These are phyloP conservation scores for Cynoglossus semilaevis DNA, from an alignment of 2,113 vertebrate genomes.

Conservation along the genomic window DNA sequence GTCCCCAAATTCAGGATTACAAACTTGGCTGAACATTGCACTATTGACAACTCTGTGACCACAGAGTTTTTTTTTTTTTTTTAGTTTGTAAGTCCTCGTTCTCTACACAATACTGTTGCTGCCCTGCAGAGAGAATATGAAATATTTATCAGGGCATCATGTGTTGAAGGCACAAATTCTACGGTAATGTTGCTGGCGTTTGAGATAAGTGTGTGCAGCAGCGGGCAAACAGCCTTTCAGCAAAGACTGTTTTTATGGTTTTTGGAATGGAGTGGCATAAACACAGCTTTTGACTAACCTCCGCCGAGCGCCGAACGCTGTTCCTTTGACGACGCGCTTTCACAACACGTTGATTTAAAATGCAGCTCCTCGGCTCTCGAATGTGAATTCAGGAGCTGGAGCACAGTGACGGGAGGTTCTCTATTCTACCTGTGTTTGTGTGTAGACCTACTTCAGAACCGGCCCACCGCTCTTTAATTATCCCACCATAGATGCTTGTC, in stretches of 20 bases:
- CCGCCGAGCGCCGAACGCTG: conserved; percentile 35
- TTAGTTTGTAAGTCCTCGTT: conserved; percentile 50
- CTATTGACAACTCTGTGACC: conserved; percentile 61
- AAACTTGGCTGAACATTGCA: conserved; percentile 46
- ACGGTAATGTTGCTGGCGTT: conserved; percentile 61
- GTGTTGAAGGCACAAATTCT: conserved; percentile 60
- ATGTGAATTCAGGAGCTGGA: conserved; percentile 52
- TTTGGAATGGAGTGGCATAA: conserved; percentile 33
- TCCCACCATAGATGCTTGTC: conserved; percentile 56
- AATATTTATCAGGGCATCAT: conserved; percentile 76
- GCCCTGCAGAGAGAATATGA: conserved; percentile 69
- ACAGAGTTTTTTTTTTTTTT: conserved; percentile 45
- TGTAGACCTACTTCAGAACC: conserved; percentile 44
- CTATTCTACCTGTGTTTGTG: conserved; percentile 45
- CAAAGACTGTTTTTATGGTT: conserved; percentile 43
- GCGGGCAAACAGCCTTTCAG: conserved; percentile 58
- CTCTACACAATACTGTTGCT: conserved; percentile 53
- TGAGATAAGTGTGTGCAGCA: conserved; percentile 61
- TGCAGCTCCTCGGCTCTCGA: conserved; percentile 45
- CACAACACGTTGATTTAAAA: conserved; percentile 56
- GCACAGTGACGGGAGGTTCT: conserved; percentile 26
- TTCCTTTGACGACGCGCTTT: conserved; percentile 41
- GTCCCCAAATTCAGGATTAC: conserved; percentile 33
- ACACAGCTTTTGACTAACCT: conserved; percentile 48
- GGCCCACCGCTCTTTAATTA: conserved; percentile 59